Percentiles rank a stretch among this genome's conserved stretches.
These are phyloP conservation scores for Neoitamus cyanurus DNA, from an alignment of 2,888 invertebrate genomes.

Conservation along the genomic window DNA sequence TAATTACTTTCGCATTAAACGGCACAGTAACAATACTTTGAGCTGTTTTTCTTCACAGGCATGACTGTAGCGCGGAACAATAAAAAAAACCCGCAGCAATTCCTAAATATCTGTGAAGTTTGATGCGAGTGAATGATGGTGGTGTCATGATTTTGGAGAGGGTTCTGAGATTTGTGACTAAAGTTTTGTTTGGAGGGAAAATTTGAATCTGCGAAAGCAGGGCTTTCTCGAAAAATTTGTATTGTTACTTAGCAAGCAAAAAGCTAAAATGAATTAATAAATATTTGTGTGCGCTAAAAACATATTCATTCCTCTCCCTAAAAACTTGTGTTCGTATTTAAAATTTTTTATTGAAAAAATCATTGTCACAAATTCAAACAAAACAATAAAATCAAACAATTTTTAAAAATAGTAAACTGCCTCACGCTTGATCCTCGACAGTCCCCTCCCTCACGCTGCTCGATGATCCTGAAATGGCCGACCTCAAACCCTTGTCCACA, in stretches of 20 bases:
- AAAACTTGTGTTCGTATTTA: too few species aligned
- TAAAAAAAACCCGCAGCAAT: not conserved
- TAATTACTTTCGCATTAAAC: not conserved
- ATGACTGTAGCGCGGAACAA: not conserved
- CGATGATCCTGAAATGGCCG: not conserved
- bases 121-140: not conserved
- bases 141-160: not conserved
- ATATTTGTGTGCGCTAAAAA: too few species aligned
- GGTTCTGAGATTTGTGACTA: not conserved
- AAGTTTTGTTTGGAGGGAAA: not conserved
- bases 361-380: not conserved
- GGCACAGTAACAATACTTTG: not conserved
- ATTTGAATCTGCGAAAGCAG: not conserved
- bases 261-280: too few species aligned
- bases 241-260: too few species aligned
- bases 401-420: not conserved
- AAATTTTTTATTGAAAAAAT: not conserved
- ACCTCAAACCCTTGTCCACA: constrained; percentile 42
- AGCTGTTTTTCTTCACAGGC: not conserved
- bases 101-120: constrained; percentile 20
- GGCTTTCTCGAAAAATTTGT: too few species aligned
- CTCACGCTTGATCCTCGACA: not conserved
- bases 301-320: too few species aligned
- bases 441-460: not conserved
- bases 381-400: not conserved